These are phyloP conservation scores for Falco peregrinus DNA, from an alignment of 2,797 vertebrate species.

Conservation along the genomic window DNA sequence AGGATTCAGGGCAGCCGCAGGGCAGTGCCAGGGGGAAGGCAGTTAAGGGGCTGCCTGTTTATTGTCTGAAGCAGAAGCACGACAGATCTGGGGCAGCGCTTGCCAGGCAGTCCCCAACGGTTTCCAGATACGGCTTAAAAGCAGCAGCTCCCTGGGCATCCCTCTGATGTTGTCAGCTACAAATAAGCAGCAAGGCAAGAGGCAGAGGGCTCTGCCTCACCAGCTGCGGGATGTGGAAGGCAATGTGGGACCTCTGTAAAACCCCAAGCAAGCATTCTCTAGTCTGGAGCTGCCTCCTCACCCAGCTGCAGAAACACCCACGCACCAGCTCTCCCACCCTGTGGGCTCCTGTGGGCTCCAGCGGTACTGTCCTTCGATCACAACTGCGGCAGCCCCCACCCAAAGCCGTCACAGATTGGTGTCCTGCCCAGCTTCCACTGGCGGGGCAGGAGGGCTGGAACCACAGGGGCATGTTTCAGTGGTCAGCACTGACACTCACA, in stretches of 20 bases:
- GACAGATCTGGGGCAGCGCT: fast-evolving
- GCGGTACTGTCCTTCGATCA: background rate
- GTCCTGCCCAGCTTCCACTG: too few species aligned
- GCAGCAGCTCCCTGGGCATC: background rate
- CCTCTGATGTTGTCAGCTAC: fast-evolving
- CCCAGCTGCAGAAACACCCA: background rate
- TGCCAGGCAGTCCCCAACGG: fast-evolving
- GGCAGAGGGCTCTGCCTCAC: background rate
- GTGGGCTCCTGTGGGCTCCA: background rate
- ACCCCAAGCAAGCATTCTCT: background rate
- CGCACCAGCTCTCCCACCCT: background rate
- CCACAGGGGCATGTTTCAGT: fast-evolving
- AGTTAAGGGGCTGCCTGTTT: fast-evolving
- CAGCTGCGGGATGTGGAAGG: fast-evolving
- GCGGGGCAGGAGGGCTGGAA: background rate
- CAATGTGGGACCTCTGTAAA: background rate
- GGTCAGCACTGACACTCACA: background rate
- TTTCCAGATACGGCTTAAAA: background rate
- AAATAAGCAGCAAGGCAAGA: background rate
- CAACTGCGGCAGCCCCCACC: background rate
- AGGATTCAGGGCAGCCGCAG: background rate
- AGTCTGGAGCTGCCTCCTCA: fast-evolving
- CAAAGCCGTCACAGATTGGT: background rate
- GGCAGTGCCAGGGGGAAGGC: too few species aligned
- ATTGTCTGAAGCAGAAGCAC: background rate